Evolutionary conservation across 2,888 invertebrate species (phyloP).

Genomic region (Graphium colonna): DNA sequence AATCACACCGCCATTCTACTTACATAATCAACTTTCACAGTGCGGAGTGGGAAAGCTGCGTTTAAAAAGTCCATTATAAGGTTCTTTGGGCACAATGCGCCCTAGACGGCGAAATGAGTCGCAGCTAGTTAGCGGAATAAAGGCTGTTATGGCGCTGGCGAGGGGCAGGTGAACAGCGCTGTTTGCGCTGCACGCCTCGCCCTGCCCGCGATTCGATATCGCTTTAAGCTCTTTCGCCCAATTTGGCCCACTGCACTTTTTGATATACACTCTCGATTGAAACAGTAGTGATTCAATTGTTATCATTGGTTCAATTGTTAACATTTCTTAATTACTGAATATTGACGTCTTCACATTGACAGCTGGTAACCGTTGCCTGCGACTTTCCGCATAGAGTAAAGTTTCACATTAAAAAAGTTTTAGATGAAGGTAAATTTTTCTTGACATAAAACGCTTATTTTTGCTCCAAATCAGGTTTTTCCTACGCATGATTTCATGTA

Average conservation of each 20-base stretch:
- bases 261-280: no score
- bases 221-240: not conserved
- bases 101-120: slow-evolving; percentile 70
- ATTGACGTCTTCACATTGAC: no score
- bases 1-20: slow-evolving; percentile 58
- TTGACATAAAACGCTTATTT: no score
- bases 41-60: slow-evolving; percentile 57
- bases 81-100: slow-evolving; percentile 71
- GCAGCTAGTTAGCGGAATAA: slow-evolving; percentile 73
- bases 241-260: not conserved
- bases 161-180: slow-evolving; percentile 62
- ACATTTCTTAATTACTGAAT: no score
- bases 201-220: slow-evolving; percentile 67
- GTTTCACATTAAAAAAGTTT: no score
- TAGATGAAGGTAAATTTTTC: no score
- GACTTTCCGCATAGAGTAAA: no score
- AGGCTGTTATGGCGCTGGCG: slow-evolving; percentile 46
- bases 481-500: no score
- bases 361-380: no score
- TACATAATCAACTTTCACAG: slow-evolving; percentile 60
- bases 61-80: slow-evolving; percentile 70
- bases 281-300: no score
- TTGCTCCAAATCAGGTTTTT: no score
- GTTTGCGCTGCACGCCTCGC: slow-evolving; percentile 64
- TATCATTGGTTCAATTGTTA: no score